A percentile compares a stretch with the other conserved stretches of the same genome.
These are phyloP conservation scores for Lutjanus argentimaculatus DNA, from an alignment of 2,797 vertebrate species.

Conservation along the genomic window DNA sequence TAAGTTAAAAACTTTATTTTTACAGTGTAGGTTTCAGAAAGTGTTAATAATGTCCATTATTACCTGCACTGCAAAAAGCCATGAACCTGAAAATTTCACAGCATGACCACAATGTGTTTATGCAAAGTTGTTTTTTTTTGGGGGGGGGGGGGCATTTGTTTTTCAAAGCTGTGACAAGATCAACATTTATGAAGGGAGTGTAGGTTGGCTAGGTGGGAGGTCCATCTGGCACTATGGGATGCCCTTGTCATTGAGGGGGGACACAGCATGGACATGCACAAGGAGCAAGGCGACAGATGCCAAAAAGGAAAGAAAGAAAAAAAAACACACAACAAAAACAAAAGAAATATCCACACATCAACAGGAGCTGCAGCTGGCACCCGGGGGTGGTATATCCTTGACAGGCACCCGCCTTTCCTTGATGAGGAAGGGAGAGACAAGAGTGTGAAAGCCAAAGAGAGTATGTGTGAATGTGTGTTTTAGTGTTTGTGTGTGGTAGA, in stretches of 20 bases:
- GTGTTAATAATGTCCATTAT: not conserved
- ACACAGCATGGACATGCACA: conserved; percentile 75
- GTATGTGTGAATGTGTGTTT: conserved; percentile 52
- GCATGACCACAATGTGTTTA: conserved; percentile 55
- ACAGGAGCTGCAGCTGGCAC: conserved; percentile 79
- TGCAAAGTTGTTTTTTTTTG: conserved; percentile 52
- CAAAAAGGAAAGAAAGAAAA: conserved; percentile 43
- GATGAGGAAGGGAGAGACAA: conserved; percentile 68
- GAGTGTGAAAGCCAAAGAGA: conserved; percentile 54
- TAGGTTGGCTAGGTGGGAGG: conserved; percentile 72
- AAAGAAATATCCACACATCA: conserved; percentile 43
- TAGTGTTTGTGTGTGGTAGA: conserved; percentile 50
- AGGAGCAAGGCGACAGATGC: conserved; percentile 81
- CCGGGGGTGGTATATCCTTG: conserved; percentile 74
- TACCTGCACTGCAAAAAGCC: conserved; percentile 12
- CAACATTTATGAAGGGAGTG: conserved; percentile 72
- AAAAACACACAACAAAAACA: conserved; percentile 6
- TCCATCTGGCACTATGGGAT: conserved; percentile 85
- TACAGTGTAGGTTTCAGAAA: not conserved
- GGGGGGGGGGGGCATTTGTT: conserved; percentile 59
- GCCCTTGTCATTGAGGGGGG: conserved; percentile 81
- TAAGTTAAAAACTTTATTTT: too few relatives aligned
- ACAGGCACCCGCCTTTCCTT: conserved; percentile 61
- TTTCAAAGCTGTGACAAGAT: conserved; percentile 75
- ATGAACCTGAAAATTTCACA: conserved; percentile 46